Base-by-base conservation (phyloP, 2,797 vertebrate genomes). In the Novumbra hubbsi region DNA sequence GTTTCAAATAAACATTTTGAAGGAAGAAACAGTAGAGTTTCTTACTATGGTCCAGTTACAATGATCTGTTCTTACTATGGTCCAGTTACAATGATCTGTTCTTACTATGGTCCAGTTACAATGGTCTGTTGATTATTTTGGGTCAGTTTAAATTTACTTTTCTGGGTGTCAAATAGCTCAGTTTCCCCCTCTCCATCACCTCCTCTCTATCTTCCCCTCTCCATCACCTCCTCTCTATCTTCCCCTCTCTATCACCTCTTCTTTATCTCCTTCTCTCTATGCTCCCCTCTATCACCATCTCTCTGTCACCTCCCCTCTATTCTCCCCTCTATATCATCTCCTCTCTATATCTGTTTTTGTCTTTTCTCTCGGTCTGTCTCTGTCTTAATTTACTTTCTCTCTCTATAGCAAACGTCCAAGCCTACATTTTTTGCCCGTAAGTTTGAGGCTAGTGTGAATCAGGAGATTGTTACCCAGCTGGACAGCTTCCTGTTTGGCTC, bases 341-440 rank as follows among this genome's bases (percentile, higher is more conserved):
- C 2, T 16, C 11, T 32, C 32, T 6, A 30, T n/a, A 9, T 5
- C 6, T 38, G 19, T 17, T 30, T 38, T 52, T 45, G 16, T 64
- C 19, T 30, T 24, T 15, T 27, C n/a, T 11, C 72, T 28, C 30
- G 12, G 4, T 15, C 19, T 41, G 21, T 28, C 24, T 17, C 16
- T 5, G 1, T 1, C 70, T 4, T 30, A 14, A 55, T 38, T 55
- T 60, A 19, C 15, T n/a, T 8, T 28, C 21, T 15, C 5, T 49
- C 45, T 0, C 55, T 11, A 27, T 14, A 99, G 97, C 97, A 99
- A 88, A 95, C 94, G 0, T 93, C 96, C 80, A 90, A 96, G 73
- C 97, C 97, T 0, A 98, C 97, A 1, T 99, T 99, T 93, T 99
- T 99, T 1, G 98, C 97, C 15, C 92, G 98, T 16, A 99, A 99